phyloP scores from a whole-genome alignment of 1,140 invertebrate species.

The Solenopsis fugax region DNA sequence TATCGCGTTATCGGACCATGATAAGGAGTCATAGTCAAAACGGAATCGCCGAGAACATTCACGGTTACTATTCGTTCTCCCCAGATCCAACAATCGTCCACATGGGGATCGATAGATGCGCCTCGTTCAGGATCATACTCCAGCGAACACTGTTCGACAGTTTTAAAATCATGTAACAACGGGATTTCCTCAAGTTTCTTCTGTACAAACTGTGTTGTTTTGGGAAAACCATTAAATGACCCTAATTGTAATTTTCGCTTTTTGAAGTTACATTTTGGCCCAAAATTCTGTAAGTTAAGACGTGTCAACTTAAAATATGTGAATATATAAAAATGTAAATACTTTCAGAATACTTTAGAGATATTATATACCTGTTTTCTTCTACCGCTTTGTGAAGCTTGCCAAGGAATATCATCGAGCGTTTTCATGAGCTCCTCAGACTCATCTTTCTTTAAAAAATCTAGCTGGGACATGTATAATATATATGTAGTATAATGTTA shows the following conservation, averaged over 20 bases:
- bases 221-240: conserved; percentile 95
- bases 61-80: conserved; percentile 98
- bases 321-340: neutral
- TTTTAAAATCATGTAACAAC: conserved; percentile 92
- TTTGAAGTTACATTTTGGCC: conserved; percentile 99
- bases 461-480: conserved; percentile 82
- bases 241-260: conserved; percentile 94
- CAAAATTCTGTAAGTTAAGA: conserved; percentile 92
- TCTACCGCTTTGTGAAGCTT: conserved; percentile 97
- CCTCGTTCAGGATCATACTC: conserved; percentile 96
- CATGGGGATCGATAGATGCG: conserved; percentile 98
- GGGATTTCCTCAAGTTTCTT: conserved; percentile 90
- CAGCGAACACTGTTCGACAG: conserved; percentile 98
- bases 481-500: conserved; percentile 17
- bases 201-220: conserved; percentile 93
- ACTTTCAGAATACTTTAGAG: conserved; percentile 28
- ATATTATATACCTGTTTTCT: conserved; percentile 92
- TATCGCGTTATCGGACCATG: conserved; percentile 89
- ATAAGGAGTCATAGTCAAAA: conserved; percentile 93
- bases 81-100: conserved; percentile 99
- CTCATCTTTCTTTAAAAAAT: conserved; percentile 93
- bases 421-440: conserved; percentile 89
- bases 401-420: conserved; percentile 95
- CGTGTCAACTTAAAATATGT: neutral
- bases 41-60: conserved; percentile 94